Base-by-base conservation (phyloP, 2,113 vertebrate species). In the Euleptes europaea region DNA sequence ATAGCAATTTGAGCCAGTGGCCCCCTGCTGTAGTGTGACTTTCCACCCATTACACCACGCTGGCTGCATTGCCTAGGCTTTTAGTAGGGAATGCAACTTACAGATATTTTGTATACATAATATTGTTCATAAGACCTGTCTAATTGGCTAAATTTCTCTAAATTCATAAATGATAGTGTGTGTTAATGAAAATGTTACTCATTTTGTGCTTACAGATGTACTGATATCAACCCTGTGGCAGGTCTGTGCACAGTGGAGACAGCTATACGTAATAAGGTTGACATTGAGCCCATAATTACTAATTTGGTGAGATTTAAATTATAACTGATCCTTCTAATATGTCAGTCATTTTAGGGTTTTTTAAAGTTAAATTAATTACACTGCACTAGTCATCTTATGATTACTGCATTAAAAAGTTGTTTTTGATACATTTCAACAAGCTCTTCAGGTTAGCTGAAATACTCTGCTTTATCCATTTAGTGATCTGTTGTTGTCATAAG, bases 221-320 rank as follows among this genome's bases (percentile, higher is more conserved):
- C 98, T 3, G 98, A 99, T 84, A 95, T 98, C 92, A 99, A 99
- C 84, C 97, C 97, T 0, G 86, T 93, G 35, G 99, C 98, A 38
- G 97, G 97, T 33, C 93, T 88, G 15, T 99, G 98, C 89, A 98
- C 98, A 0, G 84, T 93, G 49, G 95, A 96, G 94, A 99, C 98
- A 0, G 97, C 98, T 31, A 92, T 81, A 38, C 91, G 95, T 54
- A 99, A 99, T 89, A 79, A 65, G 0, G 97, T 98, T 10, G 87
- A 95, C 4, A 91, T 99, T 82, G 97, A 99, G 78, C 97, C 98
- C 4, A 31, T 99, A 72, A 85, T 98, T 92, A 98, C 98, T 57
- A 97, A 99, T 91, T 91, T 99, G 98, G 98, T 99, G 86, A 97
- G 95, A 67, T 0, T 38, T 1, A 86, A 8, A 15, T 89, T 86